Conservation (phyloP, 2,888 invertebrate genomes). For the Meghimatium bilineatum region DNA sequence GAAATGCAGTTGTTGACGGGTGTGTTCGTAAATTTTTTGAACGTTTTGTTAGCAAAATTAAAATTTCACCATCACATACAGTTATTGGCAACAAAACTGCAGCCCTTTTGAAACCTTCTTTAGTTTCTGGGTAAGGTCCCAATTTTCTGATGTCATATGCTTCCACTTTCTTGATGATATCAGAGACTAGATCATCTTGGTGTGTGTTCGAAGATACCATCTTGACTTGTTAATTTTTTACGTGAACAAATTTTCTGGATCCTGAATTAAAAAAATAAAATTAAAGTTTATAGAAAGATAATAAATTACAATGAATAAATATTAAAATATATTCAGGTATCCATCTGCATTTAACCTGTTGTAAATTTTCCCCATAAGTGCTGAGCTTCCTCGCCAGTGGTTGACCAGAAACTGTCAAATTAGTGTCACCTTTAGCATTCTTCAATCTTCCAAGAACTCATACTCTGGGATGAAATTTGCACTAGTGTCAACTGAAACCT, state of each 20-base stretch:
- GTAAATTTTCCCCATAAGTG: no score
- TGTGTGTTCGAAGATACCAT: conserved; percentile 11
- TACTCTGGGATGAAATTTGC: no score
- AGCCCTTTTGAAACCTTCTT: conserved; percentile 27
- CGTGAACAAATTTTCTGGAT: background rate
- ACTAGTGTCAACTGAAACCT: no score
- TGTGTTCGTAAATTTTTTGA: conserved; percentile 56
- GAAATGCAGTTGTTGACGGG: conserved; percentile 71
- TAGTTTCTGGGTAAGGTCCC: conserved; percentile 32
- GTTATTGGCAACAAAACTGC: conserved; percentile 41
- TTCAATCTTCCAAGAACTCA: no score
- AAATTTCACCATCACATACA: conserved; percentile 29
- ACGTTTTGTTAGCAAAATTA: conserved; percentile 42
- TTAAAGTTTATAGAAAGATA: no score
- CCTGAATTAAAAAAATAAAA: no score
- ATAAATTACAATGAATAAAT: no score
- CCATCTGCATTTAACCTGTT: no score
- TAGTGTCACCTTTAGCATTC: no score
- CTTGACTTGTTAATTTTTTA: background rate
- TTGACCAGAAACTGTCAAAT: no score
- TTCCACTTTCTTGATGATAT: conserved; percentile 21
- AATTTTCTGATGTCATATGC: conserved; percentile 32
- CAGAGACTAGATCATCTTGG: conserved; percentile 4
- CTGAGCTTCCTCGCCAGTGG: no score
- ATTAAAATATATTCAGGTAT: no score